phyloP scores from a whole-genome alignment of 2,797 vertebrate species.

The Diglossa cyanea region DNA sequence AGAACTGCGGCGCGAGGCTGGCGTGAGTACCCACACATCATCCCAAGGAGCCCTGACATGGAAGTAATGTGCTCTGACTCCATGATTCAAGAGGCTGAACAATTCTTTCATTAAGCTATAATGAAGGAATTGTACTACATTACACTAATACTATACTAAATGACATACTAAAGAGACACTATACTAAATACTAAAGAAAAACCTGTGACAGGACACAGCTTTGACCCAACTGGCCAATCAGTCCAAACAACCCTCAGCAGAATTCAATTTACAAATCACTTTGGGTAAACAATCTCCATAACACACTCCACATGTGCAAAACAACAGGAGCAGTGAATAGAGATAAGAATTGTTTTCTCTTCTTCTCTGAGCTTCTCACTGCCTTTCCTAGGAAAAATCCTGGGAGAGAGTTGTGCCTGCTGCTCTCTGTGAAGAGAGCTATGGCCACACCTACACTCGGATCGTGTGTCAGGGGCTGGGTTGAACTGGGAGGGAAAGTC shows the following conservation, averaged over 20 bases:
- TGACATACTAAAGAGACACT: neutral
- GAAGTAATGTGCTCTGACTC: neutral
- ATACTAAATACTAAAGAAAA: neutral
- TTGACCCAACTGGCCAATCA: neutral
- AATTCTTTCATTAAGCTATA: neutral
- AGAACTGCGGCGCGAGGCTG: slow-evolving; percentile 92
- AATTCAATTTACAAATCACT: neutral
- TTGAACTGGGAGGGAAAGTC: neutral
- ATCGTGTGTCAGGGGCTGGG: neutral
- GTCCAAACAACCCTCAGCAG: neutral
- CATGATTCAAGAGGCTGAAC: neutral
- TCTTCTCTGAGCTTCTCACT: neutral
- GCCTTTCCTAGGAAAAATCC: neutral
- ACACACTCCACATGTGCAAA: neutral
- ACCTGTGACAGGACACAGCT: neutral
- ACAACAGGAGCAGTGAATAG: neutral
- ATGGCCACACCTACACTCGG: neutral
- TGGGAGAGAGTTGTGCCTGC: neutral
- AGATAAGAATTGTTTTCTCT: neutral
- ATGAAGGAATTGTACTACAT: neutral
- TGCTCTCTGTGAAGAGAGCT: no score
- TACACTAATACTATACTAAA: neutral
- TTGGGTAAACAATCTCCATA: neutral
- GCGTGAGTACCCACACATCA: slow-evolving; percentile 84
- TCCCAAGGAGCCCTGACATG: neutral